phyloP scores from a whole-genome alignment of 2,888 invertebrate species.

The Drosophila trichaetosa region DNA sequence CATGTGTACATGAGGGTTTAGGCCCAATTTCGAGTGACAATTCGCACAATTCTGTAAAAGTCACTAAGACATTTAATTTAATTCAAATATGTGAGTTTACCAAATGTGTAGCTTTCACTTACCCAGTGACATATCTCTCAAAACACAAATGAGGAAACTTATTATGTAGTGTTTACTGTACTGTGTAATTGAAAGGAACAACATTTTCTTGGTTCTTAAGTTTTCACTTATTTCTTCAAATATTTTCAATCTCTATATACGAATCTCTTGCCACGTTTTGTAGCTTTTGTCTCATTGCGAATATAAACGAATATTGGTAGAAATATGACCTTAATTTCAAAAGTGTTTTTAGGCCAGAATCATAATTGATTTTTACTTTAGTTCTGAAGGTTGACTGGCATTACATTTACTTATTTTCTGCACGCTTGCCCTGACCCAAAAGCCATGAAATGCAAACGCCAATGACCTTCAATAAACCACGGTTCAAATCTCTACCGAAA shows the following conservation, averaged over 20 bases:
- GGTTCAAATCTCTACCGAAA: slow-evolving; percentile 64
- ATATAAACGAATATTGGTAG: background rate
- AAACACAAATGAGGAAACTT: background rate
- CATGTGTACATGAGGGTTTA: background rate
- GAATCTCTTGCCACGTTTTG: background rate
- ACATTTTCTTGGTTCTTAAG: background rate
- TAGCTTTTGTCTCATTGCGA: background rate
- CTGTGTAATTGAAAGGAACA: background rate
- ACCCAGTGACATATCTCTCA: slow-evolving; percentile 3
- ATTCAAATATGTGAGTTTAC: slow-evolving; percentile 13
- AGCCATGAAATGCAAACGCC: slow-evolving; percentile 63
- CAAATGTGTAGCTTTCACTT: slow-evolving; percentile 27
- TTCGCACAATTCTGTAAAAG: slow-evolving; percentile 56
- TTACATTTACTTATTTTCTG: slow-evolving; percentile 9
- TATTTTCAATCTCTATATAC: background rate
- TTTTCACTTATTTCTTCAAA: background rate
- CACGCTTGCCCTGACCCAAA: slow-evolving; percentile 63
- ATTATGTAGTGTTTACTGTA: background rate
- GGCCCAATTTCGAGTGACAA: slow-evolving; percentile 50
- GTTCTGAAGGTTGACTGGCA: slow-evolving; percentile 17
- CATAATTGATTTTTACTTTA: slow-evolving; percentile 6
- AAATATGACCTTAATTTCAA: background rate
- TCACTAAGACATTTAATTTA: slow-evolving; percentile 63
- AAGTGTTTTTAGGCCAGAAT: background rate
- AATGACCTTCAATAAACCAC: slow-evolving; percentile 69